Percentiles rank a stretch among this genome's conserved stretches.
Conservation (phyloP, 1,140 invertebrate species). For the Riptortus pedestris region DNA sequence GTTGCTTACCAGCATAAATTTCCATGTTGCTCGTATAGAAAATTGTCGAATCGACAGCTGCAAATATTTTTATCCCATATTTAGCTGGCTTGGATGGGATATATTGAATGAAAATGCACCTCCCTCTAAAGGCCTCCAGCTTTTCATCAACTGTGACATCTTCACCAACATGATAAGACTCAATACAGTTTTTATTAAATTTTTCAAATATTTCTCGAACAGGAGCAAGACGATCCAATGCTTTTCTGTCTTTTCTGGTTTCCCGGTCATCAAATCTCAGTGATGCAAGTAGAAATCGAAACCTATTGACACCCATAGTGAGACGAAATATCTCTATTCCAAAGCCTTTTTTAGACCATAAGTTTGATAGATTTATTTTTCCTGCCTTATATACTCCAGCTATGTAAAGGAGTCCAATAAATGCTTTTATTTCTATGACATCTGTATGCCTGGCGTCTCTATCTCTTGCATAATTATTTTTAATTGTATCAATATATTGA, state of each 20-base stretch:
- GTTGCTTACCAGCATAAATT: no score
- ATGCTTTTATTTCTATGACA: not conserved
- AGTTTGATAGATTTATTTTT: not conserved
- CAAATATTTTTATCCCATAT: no score
- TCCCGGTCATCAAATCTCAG: not conserved
- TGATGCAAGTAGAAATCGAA: not conserved
- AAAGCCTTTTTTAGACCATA: not conserved
- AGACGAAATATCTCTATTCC: not conserved
- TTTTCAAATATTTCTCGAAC: not conserved
- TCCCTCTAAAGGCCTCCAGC: no score
- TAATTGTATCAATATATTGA: not conserved
- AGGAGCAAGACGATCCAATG: not conserved
- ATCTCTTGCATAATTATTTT: not conserved
- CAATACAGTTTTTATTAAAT: no score
- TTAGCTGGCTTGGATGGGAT: no score
- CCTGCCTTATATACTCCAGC: not conserved
- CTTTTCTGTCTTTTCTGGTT: not conserved
- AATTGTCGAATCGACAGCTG: no score
- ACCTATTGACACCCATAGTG: not conserved
- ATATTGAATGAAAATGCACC: no score
- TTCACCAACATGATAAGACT: no score
- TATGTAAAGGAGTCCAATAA: not conserved
- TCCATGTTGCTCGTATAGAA: no score
- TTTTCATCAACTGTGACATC: no score
- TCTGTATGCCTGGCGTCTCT: not conserved